Base-by-base conservation (phyloP, 2,113 vertebrate species). In the Carlito syrichta region DNA sequence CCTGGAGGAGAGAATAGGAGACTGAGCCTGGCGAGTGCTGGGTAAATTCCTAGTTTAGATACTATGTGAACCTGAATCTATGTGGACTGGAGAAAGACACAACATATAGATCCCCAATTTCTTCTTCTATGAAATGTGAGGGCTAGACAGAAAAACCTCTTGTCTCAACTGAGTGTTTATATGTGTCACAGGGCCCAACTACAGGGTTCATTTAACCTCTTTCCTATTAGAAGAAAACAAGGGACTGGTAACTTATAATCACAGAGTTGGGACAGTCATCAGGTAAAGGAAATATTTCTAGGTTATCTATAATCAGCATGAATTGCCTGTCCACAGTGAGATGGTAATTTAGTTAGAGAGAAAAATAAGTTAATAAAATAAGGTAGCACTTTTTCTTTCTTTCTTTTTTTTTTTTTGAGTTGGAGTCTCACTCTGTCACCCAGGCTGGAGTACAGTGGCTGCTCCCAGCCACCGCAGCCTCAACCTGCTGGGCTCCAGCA, bases 141-240 rank as follows among this genome's bases (percentile, higher is more conserved):
- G 23, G n/a, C 2, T 3, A 43, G 20, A 32, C 30, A 48, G 73
- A 45, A 35, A 60, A 63, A 19, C 3, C 3, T 45, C 27, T 35
- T 38, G 23, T 7, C 9, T 32, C 27, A 32, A 12, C 1, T 9
- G 16, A 69, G 8, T 0, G 20, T 27, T 6, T 63, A n/a, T 27
- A 0, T 1, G 19, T 8, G 2, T 5, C 52, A 62, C 27, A 8
- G 22, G 38, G 19, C 25, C 1, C 90, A n/a, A 25, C 7, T 19
- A 9, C 13, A 17, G 77, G 12, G 60, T n/a, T 35, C n/a, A 17
- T 16, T 32, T 8, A 60, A 14, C 45, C 25, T 5, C 12, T 17
- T 45, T 56, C 9, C 13, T 14, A 4, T 8, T 8, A 23, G 13
- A 71, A 48, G 54, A 5, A 40, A 45, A 52, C 5, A 2, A 19